Evolutionary conservation across 2,797 vertebrate species (phyloP).

Genomic region (Gallirallus australis): DNA sequence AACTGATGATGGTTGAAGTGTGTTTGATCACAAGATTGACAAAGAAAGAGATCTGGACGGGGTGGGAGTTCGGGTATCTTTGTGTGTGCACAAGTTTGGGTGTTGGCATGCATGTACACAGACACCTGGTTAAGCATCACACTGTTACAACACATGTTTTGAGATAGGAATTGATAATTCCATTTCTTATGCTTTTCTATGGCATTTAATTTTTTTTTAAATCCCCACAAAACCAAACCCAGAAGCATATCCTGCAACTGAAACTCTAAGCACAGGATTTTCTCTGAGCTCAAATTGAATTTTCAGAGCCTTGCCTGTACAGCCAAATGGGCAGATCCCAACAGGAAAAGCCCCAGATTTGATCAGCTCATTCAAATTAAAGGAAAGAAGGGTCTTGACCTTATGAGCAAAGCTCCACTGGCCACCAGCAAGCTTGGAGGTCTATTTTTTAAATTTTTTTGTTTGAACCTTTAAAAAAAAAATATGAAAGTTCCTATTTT

Average conservation of each 20-base stretch:
- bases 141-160: neutral
- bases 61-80: neutral
- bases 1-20: neutral
- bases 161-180: neutral
- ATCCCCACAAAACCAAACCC: no score
- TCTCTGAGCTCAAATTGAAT: neutral
- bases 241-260: rapidly evolving
- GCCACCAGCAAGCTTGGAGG: neutral
- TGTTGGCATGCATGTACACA: neutral
- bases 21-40: neutral
- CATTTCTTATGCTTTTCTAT: neutral
- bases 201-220: neutral
- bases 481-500: neutral
- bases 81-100: neutral
- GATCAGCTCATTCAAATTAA: neutral
- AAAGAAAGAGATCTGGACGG: neutral
- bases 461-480: neutral
- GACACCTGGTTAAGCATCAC: neutral
- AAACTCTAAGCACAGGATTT: neutral
- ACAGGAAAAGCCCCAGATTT: neutral
- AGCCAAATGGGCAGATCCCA: neutral
- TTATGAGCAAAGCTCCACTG: neutral
- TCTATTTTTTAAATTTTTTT: neutral
- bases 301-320: neutral
- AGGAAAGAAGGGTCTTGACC: neutral